Conservation (phyloP, 2,797 vertebrate species). For the Petrocephalus schoutedeni region DNA sequence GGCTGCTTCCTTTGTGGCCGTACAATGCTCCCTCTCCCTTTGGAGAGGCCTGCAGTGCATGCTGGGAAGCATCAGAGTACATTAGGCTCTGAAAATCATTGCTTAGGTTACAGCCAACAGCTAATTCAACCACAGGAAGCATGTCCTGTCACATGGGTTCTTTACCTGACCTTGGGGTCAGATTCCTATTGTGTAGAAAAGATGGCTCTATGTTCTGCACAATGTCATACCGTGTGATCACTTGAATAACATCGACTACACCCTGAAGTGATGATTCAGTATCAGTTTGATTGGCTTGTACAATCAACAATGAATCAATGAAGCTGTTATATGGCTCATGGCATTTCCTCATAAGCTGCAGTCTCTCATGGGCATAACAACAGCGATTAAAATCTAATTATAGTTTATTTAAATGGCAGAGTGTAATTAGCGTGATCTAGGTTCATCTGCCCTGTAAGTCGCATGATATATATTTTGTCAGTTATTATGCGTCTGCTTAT, state of each 20-base stretch:
- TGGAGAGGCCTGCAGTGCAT: neutral
- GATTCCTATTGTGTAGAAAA: constrained; percentile 1
- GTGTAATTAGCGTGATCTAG: constrained; percentile 27
- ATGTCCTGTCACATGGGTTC: constrained; percentile 4
- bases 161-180: neutral
- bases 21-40: neutral
- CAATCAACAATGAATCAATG: neutral
- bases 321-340: constrained; percentile 19
- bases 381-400: constrained; percentile 34
- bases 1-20: neutral
- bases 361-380: constrained; percentile 21
- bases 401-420: constrained; percentile 30
- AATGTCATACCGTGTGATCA: neutral
- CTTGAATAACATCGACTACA: neutral
- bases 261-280: neutral
- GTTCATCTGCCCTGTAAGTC: constrained; percentile 27
- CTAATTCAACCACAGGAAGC: constrained; percentile 15
- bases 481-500: constrained; percentile 14
- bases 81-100: constrained; percentile 18
- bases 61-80: neutral
- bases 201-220: neutral
- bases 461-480: constrained; percentile 29
- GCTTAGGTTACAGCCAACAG: constrained; percentile 35
- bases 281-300: neutral
- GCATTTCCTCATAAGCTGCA: constrained; percentile 7